Percentiles rank a stretch among this genome's conserved stretches.
Evolutionary conservation across 1,140 invertebrate species (phyloP).

Genomic region (Leucophenga varia): DNA sequence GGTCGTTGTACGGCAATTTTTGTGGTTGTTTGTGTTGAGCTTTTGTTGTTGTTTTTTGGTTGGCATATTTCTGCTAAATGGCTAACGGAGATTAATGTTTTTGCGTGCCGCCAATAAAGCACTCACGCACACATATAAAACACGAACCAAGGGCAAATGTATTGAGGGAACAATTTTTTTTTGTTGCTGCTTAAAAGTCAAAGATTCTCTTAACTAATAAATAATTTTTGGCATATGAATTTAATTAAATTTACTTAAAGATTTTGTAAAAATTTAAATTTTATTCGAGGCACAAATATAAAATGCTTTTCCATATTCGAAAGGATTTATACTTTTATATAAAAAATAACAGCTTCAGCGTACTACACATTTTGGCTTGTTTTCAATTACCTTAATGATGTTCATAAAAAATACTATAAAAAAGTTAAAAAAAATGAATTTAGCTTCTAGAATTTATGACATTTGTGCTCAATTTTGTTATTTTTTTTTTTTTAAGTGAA

Average conservation of each 20-base stretch:
- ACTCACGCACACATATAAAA: constrained; percentile 6
- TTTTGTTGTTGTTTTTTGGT: constrained; percentile 23
- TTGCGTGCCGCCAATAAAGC: constrained; percentile 22
- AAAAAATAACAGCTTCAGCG: too few species aligned
- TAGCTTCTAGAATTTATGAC: constrained; percentile 49
- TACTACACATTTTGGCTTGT: too few species aligned
- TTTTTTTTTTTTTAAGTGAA: constrained; percentile 22
- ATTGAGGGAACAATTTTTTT: constrained; percentile 2
- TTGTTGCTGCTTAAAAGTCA: neutral
- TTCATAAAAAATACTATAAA: constrained; percentile 32
- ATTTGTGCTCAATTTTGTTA: too few species aligned
- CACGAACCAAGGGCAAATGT: constrained; percentile 14
- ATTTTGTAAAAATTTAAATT: too few species aligned
- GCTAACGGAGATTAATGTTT: constrained; percentile 52
- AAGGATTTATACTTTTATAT: too few species aligned
- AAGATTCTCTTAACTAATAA: too few species aligned
- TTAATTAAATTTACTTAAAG: too few species aligned
- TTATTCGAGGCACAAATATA: too few species aligned
- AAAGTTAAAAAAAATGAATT: constrained; percentile 19
- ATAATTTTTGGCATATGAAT: too few species aligned
- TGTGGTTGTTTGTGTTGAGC: constrained; percentile 13
- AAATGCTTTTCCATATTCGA: too few species aligned
- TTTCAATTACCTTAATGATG: constrained; percentile 54
- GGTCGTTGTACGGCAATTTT: constrained; percentile 15
- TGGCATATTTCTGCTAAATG: constrained; percentile 28